Conservation (phyloP, 2,113 vertebrate species). For the Dendrocopos noguchii region DNA sequence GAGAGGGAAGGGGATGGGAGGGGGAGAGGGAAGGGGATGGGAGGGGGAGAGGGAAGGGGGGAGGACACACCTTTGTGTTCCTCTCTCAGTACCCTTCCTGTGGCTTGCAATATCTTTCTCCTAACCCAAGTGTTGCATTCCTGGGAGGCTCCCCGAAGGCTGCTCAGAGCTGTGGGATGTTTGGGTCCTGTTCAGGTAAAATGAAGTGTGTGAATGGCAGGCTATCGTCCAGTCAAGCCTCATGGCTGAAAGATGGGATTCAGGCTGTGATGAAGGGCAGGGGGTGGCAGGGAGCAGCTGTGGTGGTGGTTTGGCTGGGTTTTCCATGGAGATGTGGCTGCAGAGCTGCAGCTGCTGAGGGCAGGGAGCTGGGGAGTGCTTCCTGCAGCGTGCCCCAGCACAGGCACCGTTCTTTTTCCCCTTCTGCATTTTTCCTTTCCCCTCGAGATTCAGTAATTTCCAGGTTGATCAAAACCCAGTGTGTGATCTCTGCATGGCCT, state of each 20-base stretch:
- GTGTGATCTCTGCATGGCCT: not conserved
- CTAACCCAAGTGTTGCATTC: not conserved
- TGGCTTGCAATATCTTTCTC: not conserved
- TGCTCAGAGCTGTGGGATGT: not conserved
- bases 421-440: not conserved
- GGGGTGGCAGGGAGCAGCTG: not conserved
- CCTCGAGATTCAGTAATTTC: not conserved
- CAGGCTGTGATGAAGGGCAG: rapidly evolving
- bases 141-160: not conserved
- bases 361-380: not conserved
- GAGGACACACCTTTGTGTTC: not conserved
- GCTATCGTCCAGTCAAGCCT: not conserved
- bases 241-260: not conserved
- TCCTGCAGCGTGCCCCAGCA: not conserved
- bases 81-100: not conserved
- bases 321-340: rapidly evolving
- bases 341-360: not conserved
- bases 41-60: no score
- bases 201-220: not conserved
- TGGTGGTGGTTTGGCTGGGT: not conserved
- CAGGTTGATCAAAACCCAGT: not conserved
- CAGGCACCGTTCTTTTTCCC: not conserved
- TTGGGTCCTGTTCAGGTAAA: not conserved
- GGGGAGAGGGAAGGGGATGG: no score
- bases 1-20: no score